Base-by-base conservation (phyloP, 2,888 invertebrate species). In the Pachycephus smyrnensis region DNA sequence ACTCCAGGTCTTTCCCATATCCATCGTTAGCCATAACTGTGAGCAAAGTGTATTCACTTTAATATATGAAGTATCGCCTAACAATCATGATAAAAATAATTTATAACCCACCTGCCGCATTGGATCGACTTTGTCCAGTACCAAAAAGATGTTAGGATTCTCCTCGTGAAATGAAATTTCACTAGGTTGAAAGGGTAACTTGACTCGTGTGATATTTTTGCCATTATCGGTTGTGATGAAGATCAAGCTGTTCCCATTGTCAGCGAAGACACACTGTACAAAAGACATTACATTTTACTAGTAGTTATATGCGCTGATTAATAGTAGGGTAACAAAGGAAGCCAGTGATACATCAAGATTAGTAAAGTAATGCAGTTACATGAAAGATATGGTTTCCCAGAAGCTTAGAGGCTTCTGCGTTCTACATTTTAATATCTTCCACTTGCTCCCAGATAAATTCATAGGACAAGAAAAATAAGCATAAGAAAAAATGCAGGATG, bases 211-310 rank as follows among this genome's bases (percentile, higher is more conserved):
- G 82, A 98, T 95, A n/a, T 92, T 94, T 71, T 92, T 92, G 0
- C 96, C 96, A 92, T 95, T 95, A 91, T 98, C 94, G 73, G 92
- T 93, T 0, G 97, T 97, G 77, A 95, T 94, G 89, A 95, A 97
- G 40, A 97, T 92, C 82, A 94, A 93, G 87, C 96, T 95, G 90
- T 97, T 95, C 69, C 93, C 92, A 2, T 95, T 94, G 90, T 98
- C 98, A 76, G 96, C 94, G 91, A 98, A 98, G 0, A 98, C 95
- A 91, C 96, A 97, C 97, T 98, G 92, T 73, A 94, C 93, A 78
- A 84, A 81, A 91, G 23, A 23, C 0, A 55, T 55, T 55, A 55
- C 9, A 55, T 9, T 23, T 23, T 15, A 23, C 23, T 55, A 55
- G 23, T 23, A 55, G 23, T 23, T 55, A 23, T 23, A 55, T 55